These are phyloP conservation scores for Pangasianodon gigas DNA, from an alignment of 2,113 vertebrate genomes.

Conservation along the genomic window DNA sequence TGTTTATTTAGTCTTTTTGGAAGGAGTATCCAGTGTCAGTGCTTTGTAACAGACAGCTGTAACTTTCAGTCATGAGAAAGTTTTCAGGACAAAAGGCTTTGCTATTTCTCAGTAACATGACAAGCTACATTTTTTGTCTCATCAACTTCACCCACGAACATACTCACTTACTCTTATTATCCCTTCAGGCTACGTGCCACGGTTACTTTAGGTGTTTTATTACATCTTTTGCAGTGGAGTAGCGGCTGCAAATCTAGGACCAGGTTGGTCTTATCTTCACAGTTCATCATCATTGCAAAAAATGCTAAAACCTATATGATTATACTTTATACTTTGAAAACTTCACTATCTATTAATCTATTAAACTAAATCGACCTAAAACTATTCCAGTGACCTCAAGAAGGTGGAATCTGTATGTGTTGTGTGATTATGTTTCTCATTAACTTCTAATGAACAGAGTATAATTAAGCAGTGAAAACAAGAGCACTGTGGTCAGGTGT, in stretches of 20 bases:
- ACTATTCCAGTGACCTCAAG: not conserved
- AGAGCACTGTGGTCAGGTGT: not conserved
- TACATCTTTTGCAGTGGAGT: not conserved
- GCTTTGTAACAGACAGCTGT: no score
- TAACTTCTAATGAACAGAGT: not conserved
- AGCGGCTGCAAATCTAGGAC: not conserved
- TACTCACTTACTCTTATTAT: not conserved
- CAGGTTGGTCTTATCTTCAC: not conserved
- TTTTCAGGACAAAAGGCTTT: not conserved
- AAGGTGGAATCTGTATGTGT: not conserved
- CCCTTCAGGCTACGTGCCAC: not conserved
- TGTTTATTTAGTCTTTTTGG: not conserved
- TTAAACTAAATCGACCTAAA: not conserved
- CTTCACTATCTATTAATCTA: no score
- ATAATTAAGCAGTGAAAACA: not conserved
- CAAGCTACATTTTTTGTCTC: not conserved
- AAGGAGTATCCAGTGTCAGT: not conserved
- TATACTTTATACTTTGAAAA: not conserved
- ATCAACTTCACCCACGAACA: not conserved
- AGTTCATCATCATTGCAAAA: not conserved
- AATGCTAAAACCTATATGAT: not conserved
- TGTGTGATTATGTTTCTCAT: slow-evolving; percentile 11
- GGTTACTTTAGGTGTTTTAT: not conserved
- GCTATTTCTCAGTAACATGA: not conserved
- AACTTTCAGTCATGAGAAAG: not conserved